These are phyloP conservation scores for Engystomops pustulosus DNA, from an alignment of 2,113 vertebrate species.

Conservation along the genomic window DNA sequence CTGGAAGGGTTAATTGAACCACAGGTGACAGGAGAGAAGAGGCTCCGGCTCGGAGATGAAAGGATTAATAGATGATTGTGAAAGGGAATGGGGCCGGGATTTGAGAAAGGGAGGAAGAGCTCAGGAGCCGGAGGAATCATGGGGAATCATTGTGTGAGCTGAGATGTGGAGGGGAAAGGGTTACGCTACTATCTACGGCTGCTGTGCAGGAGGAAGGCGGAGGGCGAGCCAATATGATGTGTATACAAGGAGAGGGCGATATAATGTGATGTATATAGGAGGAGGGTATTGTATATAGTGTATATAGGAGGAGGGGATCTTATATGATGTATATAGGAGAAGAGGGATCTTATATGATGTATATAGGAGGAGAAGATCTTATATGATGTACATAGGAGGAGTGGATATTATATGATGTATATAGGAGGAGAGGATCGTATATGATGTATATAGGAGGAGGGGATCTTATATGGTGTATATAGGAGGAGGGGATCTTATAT, in stretches of 20 bases:
- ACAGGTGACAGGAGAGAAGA: neutral
- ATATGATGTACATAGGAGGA: neutral
- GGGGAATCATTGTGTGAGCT: neutral
- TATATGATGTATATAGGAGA: neutral
- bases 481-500: neutral
- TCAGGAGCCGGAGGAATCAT: neutral
- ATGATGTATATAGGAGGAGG: neutral
- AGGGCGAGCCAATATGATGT: neutral
- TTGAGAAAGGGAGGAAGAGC: neutral
- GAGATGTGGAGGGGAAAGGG: neutral
- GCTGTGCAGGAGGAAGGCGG: neutral
- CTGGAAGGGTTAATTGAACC: neutral
- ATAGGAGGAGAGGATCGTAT: neutral
- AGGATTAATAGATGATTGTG: conserved; percentile 8
- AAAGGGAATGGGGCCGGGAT: no score
- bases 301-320: neutral
- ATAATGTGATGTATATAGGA: neutral
- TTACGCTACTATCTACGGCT: neutral
- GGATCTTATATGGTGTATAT: neutral
- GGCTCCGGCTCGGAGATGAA: neutral
- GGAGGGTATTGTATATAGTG: neutral
- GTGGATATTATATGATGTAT: neutral
- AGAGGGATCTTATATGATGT: neutral
- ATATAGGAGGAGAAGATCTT: neutral
- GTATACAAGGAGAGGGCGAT: neutral